phyloP scores from a whole-genome alignment of 2,888 invertebrate genomes.

The Acronicta psi region DNA sequence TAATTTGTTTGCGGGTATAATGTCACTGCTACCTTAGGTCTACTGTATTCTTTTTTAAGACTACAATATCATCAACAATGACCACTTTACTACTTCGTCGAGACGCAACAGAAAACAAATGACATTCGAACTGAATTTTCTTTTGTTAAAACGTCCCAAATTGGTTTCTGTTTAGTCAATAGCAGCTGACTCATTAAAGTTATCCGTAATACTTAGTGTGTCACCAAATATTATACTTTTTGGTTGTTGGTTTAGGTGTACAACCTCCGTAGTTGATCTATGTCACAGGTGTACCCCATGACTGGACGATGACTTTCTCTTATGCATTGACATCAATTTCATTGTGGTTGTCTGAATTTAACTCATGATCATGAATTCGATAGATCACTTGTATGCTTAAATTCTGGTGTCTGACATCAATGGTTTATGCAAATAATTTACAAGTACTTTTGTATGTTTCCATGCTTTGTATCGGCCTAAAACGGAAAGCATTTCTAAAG shows the following conservation, averaged over 20 bases:
- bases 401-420: no score
- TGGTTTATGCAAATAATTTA: no score
- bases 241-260: conserved; percentile 31
- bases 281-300: conserved; percentile 45
- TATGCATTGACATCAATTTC: conserved; percentile 20
- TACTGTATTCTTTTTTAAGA: no score
- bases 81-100: not conserved
- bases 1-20: no score
- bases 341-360: not conserved
- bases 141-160: conserved; percentile 27
- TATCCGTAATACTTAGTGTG: conserved; percentile 37
- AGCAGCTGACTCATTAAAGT: conserved; percentile 23
- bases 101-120: not conserved
- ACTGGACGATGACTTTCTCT: conserved; percentile 42
- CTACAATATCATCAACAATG: no score
- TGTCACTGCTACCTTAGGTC: no score
- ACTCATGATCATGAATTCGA: not conserved
- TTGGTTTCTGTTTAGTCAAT: conserved; percentile 39
- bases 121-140: not conserved
- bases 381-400: no score
- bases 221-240: conserved; percentile 28
- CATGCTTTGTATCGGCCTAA: no score
- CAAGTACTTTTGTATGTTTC: no score
- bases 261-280: conserved; percentile 40
- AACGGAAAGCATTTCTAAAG: no score